phyloP scores from a whole-genome alignment of 2,888 invertebrate genomes.

The Carabus problematicus region DNA sequence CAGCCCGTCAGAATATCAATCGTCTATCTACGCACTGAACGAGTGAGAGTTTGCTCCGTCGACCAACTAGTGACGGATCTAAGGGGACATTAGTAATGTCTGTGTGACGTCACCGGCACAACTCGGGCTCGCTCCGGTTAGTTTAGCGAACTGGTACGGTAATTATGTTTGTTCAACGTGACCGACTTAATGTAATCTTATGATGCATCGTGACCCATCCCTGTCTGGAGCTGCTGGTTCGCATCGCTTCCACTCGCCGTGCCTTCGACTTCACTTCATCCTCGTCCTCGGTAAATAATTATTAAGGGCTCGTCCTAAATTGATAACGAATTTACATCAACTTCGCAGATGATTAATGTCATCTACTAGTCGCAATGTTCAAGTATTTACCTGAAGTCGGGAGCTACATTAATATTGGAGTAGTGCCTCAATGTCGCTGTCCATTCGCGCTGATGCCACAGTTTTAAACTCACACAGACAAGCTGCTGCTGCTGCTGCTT shows the following conservation, averaged over 20 bases:
- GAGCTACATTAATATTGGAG: too few relatives aligned
- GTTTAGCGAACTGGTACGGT: slow-evolving; percentile 27
- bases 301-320: slow-evolving; percentile 11
- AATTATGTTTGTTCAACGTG: slow-evolving; percentile 40
- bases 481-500: too few relatives aligned
- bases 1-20: slow-evolving; percentile 34
- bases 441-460: slow-evolving; percentile 13
- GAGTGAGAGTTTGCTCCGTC: neutral
- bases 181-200: slow-evolving; percentile 36
- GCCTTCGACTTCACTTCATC: neutral
- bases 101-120: neutral
- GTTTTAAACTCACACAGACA: too few relatives aligned
- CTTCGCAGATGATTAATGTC: too few relatives aligned
- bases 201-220: slow-evolving; percentile 9
- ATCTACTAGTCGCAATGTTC: too few relatives aligned
- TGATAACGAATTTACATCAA: slow-evolving; percentile 12
- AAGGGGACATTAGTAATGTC: neutral
- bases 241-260: neutral
- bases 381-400: too few relatives aligned
- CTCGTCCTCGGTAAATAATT: slow-evolving; percentile 24
- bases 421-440: slow-evolving; percentile 2
- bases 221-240: neutral
- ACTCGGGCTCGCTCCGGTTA: slow-evolving; percentile 9
- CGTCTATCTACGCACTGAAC: too few relatives aligned
- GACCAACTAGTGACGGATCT: neutral